phyloP scores from a whole-genome alignment of 23 tunicate species.

The Clavelina lepadiformis region DNA sequence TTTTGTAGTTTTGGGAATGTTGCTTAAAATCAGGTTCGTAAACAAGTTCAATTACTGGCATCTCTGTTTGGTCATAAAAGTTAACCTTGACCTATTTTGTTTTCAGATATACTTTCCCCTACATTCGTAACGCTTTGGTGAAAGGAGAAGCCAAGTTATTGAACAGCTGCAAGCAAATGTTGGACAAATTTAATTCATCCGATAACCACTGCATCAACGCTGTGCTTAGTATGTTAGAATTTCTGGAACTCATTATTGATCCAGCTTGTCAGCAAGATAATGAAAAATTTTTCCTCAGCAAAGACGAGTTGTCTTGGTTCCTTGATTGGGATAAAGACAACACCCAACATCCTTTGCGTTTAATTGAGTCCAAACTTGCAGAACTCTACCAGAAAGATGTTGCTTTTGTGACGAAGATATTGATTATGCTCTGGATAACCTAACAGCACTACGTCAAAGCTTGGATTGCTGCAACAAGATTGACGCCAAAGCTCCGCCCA shows the following conservation, averaged over 20 bases:
- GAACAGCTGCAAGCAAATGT: constrained; percentile 1
- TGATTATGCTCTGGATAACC: constrained; percentile 19
- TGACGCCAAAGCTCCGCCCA: constrained; percentile 7
- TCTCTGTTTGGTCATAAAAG: too few relatives aligned
- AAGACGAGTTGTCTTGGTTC: constrained; percentile 3
- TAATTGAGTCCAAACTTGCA: constrained; percentile 15
- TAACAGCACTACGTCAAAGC: constrained; percentile 48
- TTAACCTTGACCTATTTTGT: too few relatives aligned
- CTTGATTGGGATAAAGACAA: constrained; percentile 21
- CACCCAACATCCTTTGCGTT: constrained; percentile 20
- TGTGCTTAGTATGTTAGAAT: constrained; percentile 5
- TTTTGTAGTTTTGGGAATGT: constrained; percentile 13
- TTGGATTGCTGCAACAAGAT: neutral
- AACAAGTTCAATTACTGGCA: neutral
- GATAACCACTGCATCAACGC: constrained; percentile 11
- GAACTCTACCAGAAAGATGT: constrained; percentile 3
- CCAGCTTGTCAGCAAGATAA: too few relatives aligned
- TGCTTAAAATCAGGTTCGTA: constrained; percentile 3
- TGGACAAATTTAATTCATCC: constrained; percentile 11
- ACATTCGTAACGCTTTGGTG: constrained; percentile 16
- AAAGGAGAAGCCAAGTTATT: constrained; percentile 4
- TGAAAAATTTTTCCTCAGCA: neutral
- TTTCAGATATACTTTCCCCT: constrained; percentile 24
- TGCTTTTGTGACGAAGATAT: constrained; percentile 2
- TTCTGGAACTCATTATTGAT: constrained; percentile 10